phyloP scores from a whole-genome alignment of 2,888 invertebrate genomes.

The Tromatobia lineatoria region DNA sequence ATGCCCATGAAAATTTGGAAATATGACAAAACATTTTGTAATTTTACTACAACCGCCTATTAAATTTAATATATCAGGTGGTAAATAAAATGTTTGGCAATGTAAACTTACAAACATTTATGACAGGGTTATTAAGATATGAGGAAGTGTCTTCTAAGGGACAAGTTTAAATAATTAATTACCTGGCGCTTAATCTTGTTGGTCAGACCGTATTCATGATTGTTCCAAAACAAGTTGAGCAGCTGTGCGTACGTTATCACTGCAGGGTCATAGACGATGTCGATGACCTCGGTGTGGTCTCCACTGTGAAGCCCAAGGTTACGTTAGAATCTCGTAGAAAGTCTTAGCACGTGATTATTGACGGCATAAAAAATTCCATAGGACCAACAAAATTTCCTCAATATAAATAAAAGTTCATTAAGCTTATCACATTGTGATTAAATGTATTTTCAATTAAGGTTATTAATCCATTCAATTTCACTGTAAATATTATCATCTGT shows the following conservation, averaged over 20 bases:
- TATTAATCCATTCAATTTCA: background rate
- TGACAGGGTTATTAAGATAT: background rate
- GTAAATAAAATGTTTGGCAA: too few species aligned
- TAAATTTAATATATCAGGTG: too few species aligned
- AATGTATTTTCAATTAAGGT: background rate
- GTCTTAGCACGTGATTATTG: background rate
- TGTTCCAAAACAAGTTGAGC: constrained; percentile 95
- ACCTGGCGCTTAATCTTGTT: constrained; percentile 93
- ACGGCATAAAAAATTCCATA: background rate
- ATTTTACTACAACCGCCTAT: too few species aligned
- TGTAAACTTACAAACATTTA: too few species aligned
- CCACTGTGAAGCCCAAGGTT: constrained; percentile 87
- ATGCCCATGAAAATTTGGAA: too few species aligned
- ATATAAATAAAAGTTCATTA: background rate
- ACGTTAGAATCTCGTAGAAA: constrained; percentile 1
- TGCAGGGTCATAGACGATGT: constrained; percentile 95
- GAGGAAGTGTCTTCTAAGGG: background rate
- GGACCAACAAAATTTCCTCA: background rate
- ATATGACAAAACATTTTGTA: too few species aligned
- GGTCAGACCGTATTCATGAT: constrained; percentile 95
- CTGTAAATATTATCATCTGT: background rate
- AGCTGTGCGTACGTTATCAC: constrained; percentile 91
- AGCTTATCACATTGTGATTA: background rate
- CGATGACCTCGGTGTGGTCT: constrained; percentile 97
- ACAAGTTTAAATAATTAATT: constrained; percentile 38